Base-by-base conservation (phyloP, 2,113 vertebrate species). In the Accipiter cooperii region DNA sequence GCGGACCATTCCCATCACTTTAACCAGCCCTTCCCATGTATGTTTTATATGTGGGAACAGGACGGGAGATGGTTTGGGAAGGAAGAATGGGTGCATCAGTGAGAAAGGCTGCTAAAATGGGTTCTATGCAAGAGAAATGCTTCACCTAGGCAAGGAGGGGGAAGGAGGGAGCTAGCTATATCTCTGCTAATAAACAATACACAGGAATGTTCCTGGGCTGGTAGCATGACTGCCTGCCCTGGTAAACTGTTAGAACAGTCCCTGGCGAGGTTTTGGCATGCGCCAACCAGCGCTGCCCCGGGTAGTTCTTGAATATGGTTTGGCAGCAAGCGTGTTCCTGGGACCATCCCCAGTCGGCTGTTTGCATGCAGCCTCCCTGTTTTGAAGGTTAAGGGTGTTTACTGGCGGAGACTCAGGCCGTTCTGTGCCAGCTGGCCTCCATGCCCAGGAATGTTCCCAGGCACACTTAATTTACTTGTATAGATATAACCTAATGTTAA, bases 391-490 rank as follows among this genome's bases (percentile, higher is more conserved):
- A 12, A 81, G 84, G 84, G 77, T 95, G 96, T 92, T 96, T 82
- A 84, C 94, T 96, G 94, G 91, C 57, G 1, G n/a, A 51, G 69
- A 17, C 80, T 75, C 21, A 0, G 4, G 12, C 81, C 0, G 0
- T 28, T 82, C 33, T 2, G 6, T 96, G 96, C 94, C 96, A 97
- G 94, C 89, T 96, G 96, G 96, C 91, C 81, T 71, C 93, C 2
- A 0, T 94, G 81, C 87, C 85, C 92, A 91, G 84, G 92, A 97
- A 97, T 94, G 92, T 96, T 94, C 96, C 92, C 95, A 96, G 90
- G 93, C 80, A 61, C 96, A 93, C 74, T 95, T 93, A 52, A 91
- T 93, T 96, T 87, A 49, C 84, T 91, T 68, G 91, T 76, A 68
- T 9, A 85, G 93, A 91, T 96, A 87, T 3, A 87, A 84, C 33